Evolutionary conservation across 1,140 invertebrate genomes (phyloP), one percentile per base, ranked within the genome.

Genomic region (Drosophila albomicans): DNA sequence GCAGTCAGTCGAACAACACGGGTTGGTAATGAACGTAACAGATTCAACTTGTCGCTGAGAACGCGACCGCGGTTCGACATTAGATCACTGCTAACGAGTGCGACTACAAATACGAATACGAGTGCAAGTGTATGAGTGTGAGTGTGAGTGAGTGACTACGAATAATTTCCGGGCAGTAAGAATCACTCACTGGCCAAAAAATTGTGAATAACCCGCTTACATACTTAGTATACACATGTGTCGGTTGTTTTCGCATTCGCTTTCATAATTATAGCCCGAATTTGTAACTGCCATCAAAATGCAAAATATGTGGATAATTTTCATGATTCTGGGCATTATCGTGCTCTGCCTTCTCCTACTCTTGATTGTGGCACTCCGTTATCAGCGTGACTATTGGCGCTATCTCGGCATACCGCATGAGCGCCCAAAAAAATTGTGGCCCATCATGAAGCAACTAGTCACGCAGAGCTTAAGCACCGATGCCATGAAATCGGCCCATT

Each of bases 331-430:
- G 28, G 85, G 85, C 5, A 45, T 89, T 52, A 45, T 91, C 41
- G 78, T 92, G 32, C 65, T 92, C 16, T 63, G 70, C 4, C 59
- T 91, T 25, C 48, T 92, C 43, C 38, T 76, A 25, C 65, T 92
- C 43, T 20, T 86, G 20, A 51, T 77, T 49, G 78, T 92, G 35
- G 78, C 75, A n/a, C 71, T 82, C 11, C 75, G 74, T 41, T 92
- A 92, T 77, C 85, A 91, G 57, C 87, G 91, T 6, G 79, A 92
- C 41, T 92, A 92, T 66, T 92, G 91, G 91, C 87, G 68, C 25
- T 92, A 79, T 51, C 65, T 89, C 69, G 70, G 72, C 48, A 86
- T 92, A 68, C 91, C 91, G 7, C 88, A 91, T 48, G 91, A 92
- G 65, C 67, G 78, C 1, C 91, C 91, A 3, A 86, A 89, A 52